Conservation (phyloP, 2,113 vertebrate species). For the Enhydra lutris region DNA sequence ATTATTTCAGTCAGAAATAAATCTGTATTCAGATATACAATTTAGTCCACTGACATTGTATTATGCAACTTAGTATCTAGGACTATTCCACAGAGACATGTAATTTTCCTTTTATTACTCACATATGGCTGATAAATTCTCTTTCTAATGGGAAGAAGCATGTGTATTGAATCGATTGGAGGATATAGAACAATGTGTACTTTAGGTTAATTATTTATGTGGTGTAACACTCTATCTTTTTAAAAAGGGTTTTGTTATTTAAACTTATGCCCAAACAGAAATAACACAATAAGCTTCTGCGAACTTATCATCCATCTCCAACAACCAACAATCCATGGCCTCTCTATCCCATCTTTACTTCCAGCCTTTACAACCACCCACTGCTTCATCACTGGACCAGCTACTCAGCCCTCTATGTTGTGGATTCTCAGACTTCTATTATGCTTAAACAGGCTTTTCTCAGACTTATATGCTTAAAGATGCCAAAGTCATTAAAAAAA, state of each 20-base stretch:
- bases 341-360: not conserved
- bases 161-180: not conserved
- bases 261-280: not conserved
- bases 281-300: not conserved
- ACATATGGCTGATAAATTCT: not conserved
- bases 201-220: not conserved
- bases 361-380: accelerated
- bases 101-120: not conserved
- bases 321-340: not conserved
- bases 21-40: not conserved
- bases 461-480: not conserved
- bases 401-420: not conserved
- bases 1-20: not conserved
- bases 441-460: not conserved
- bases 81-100: not conserved
- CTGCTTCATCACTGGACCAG: accelerated
- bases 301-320: not conserved
- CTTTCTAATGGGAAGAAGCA: not conserved
- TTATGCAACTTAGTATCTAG: not conserved
- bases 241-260: not conserved
- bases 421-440: not conserved
- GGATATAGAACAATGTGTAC: not conserved
- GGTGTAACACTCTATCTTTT: not conserved
- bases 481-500: not conserved
- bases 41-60: not conserved